Conservation (phyloP, 2,113 vertebrate species). For the Mustelus asterias region DNA sequence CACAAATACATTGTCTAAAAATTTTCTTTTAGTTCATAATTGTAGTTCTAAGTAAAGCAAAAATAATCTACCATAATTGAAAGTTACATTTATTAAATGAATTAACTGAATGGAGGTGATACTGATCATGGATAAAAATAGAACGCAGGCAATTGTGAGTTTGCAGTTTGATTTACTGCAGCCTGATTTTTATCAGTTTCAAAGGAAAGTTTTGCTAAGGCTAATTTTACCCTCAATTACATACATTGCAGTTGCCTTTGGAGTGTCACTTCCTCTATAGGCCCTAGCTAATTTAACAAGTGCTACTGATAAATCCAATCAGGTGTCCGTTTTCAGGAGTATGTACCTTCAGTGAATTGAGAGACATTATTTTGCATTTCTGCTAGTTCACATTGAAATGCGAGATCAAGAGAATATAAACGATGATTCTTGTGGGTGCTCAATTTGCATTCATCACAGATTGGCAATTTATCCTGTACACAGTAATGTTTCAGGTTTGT, state of each 20-base stretch:
- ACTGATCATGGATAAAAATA: neutral
- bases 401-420: conserved; percentile 26
- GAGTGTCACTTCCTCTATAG: neutral
- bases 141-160: neutral
- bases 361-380: conserved; percentile 28
- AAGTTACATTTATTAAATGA: neutral
- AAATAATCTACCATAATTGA: neutral
- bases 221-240: neutral
- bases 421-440: conserved; percentile 28
- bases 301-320: neutral
- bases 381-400: conserved; percentile 22
- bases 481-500: conserved; percentile 25
- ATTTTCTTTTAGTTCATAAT: neutral
- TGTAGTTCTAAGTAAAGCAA: neutral
- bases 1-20: neutral
- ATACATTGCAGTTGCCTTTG: neutral
- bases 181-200: neutral
- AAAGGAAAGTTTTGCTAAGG: neutral
- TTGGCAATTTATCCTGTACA: neutral
- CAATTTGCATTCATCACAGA: conserved; percentile 28
- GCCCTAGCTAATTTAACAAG: neutral
- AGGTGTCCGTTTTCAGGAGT: neutral
- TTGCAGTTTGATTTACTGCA: neutral
- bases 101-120: neutral
- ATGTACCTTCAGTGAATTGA: conserved; percentile 15